phyloP scores from a whole-genome alignment of 2,888 invertebrate species.

The Acheta domesticus region DNA sequence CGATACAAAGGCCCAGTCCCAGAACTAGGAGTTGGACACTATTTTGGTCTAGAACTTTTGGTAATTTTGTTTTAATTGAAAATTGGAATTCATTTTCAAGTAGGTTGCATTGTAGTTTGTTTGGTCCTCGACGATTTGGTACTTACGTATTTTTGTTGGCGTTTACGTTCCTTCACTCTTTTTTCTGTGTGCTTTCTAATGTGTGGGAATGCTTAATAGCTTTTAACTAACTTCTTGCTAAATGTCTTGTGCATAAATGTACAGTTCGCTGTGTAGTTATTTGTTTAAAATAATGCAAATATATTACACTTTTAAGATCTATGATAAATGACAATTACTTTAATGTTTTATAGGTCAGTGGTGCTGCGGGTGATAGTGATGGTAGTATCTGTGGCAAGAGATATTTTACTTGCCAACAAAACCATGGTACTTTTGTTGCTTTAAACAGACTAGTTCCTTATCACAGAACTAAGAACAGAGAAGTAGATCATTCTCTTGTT shows the following conservation, averaged over 20 bases:
- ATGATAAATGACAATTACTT: constrained; percentile 5
- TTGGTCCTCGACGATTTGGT: background rate
- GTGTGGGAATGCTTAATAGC: too few species aligned
- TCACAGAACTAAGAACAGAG: constrained; percentile 21
- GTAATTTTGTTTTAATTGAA: constrained; percentile 38
- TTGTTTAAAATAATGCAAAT: too few species aligned
- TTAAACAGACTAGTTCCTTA: constrained; percentile 37
- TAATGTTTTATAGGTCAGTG: constrained; percentile 35
- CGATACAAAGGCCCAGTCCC: constrained; percentile 40
- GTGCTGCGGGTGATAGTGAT: constrained; percentile 25
- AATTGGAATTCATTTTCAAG: background rate
- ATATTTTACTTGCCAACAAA: constrained; percentile 38
- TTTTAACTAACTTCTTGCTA: too few species aligned
- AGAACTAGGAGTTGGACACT: constrained; percentile 39
- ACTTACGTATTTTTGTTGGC: background rate
- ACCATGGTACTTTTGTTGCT: constrained; percentile 39
- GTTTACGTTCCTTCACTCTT: constrained; percentile 6
- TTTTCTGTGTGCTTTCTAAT: constrained; percentile 18
- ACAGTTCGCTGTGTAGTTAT: too few species aligned
- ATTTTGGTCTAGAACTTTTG: constrained; percentile 42
- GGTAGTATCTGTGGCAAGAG: constrained; percentile 29
- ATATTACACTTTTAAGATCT: too few species aligned
- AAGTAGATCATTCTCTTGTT: background rate
- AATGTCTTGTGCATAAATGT: too few species aligned
- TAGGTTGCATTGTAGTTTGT: background rate